Percentiles rank a stretch among this genome's conserved stretches.
These are phyloP conservation scores for Heptranchias perlo DNA, from an alignment of 2,113 vertebrate species.

Conservation along the genomic window DNA sequence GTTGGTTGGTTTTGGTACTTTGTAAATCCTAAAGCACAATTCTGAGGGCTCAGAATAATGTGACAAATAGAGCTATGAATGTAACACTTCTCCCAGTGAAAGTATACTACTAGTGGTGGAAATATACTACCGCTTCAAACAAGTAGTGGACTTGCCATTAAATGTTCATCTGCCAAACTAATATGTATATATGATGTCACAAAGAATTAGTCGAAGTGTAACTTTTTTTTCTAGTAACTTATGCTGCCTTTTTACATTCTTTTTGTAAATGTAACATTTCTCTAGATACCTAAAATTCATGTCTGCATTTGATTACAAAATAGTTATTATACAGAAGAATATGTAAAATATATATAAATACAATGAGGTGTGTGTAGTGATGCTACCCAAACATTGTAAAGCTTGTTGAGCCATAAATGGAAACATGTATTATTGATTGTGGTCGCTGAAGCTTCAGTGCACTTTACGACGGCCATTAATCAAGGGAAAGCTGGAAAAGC, in stretches of 20 bases:
- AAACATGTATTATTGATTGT: constrained; percentile 53
- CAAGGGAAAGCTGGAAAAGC: constrained; percentile 51
- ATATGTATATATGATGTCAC: constrained; percentile 49
- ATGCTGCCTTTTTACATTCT: constrained; percentile 38
- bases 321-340: constrained; percentile 32
- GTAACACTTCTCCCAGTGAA: constrained; percentile 63
- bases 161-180: constrained; percentile 35
- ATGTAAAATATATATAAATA: constrained; percentile 37
- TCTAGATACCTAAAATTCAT: constrained; percentile 16
- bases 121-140: constrained; percentile 56
- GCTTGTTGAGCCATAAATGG: constrained; percentile 64
- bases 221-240: constrained; percentile 34
- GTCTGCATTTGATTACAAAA: not conserved
- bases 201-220: constrained; percentile 23
- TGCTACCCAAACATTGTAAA: constrained; percentile 45
- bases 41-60: constrained; percentile 62
- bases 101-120: constrained; percentile 56
- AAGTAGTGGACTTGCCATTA: constrained; percentile 43
- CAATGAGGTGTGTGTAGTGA: constrained; percentile 44
- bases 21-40: constrained; percentile 80
- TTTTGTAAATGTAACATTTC: constrained; percentile 37
- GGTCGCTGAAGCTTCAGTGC: constrained; percentile 49
- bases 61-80: constrained; percentile 70
- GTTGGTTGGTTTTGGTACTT: constrained; percentile 47
- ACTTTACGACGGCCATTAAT: constrained; percentile 49